Conservation (phyloP, 2,797 vertebrate genomes). For the Poeciliopsis presidionis region DNA sequence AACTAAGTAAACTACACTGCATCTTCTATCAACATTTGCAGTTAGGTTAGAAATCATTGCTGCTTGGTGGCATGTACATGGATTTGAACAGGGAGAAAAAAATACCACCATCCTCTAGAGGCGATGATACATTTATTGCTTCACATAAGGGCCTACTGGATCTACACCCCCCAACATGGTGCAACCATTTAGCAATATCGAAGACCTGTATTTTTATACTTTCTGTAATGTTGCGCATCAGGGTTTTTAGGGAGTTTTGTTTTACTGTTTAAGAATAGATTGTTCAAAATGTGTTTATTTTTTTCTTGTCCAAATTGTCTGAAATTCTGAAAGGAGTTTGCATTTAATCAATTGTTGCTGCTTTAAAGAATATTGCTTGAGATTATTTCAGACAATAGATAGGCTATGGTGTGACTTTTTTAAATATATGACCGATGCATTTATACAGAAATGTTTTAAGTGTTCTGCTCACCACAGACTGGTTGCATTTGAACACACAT, state of each 20-base stretch:
- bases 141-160: background rate
- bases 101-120: background rate
- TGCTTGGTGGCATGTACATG: background rate
- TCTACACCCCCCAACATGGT: background rate
- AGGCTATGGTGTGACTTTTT: background rate
- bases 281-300: background rate
- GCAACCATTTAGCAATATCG: background rate
- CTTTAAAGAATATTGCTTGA: background rate
- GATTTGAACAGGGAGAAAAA: background rate
- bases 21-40: background rate
- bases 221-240: background rate
- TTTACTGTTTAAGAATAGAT: background rate
- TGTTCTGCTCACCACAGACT: background rate
- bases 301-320: background rate
- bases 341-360: background rate
- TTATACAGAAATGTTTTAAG: background rate
- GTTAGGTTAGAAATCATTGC: background rate
- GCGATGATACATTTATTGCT: slow-evolving; percentile 1
- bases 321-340: background rate
- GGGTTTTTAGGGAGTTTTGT: background rate
- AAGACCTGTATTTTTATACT: background rate
- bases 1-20: background rate
- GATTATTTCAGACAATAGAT: background rate
- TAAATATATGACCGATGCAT: background rate
- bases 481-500: background rate